Percentiles rank a stretch among this genome's conserved stretches.
These are phyloP conservation scores for Embiotoca jacksoni DNA, from an alignment of 2,113 vertebrate genomes.

Conservation along the genomic window DNA sequence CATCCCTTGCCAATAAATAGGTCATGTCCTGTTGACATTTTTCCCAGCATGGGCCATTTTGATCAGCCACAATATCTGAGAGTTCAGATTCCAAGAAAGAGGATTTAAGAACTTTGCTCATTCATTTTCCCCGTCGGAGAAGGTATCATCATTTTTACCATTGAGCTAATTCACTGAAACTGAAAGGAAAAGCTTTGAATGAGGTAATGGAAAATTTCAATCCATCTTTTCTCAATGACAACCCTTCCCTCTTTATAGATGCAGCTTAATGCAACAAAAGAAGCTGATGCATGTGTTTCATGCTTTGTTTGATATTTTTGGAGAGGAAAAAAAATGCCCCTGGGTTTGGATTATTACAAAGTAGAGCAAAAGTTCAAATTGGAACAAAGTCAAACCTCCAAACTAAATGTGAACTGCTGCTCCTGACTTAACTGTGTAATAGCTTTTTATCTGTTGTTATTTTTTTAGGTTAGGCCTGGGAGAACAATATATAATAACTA, in stretches of 20 bases:
- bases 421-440: background rate
- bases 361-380: slow-evolving; percentile 44
- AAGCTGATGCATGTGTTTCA: slow-evolving; percentile 62
- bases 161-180: slow-evolving; percentile 63
- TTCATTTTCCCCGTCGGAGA: slow-evolving; percentile 53
- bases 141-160: slow-evolving; percentile 51
- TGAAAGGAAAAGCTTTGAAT: slow-evolving; percentile 75
- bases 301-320: slow-evolving; percentile 72
- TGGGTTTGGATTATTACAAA: slow-evolving; percentile 40
- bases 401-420: slow-evolving; percentile 12
- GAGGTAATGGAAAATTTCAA: slow-evolving; percentile 81
- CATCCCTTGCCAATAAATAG: slow-evolving; percentile 71
- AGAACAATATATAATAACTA: background rate
- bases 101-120: slow-evolving; percentile 65
- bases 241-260: slow-evolving; percentile 64
- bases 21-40: slow-evolving; percentile 77
- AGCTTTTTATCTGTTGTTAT: slow-evolving; percentile 20
- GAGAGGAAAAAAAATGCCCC: slow-evolving; percentile 48
- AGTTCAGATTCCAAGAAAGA: slow-evolving; percentile 54
- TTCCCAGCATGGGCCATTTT: slow-evolving; percentile 70
- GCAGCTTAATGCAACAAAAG: slow-evolving; percentile 82
- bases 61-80: slow-evolving; percentile 68
- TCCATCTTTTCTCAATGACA: slow-evolving; percentile 75
- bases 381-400: slow-evolving; percentile 31
- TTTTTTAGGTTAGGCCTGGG: slow-evolving; percentile 1